Conservation (phyloP, 2,113 vertebrate genomes). For the Crotalus helleri region DNA sequence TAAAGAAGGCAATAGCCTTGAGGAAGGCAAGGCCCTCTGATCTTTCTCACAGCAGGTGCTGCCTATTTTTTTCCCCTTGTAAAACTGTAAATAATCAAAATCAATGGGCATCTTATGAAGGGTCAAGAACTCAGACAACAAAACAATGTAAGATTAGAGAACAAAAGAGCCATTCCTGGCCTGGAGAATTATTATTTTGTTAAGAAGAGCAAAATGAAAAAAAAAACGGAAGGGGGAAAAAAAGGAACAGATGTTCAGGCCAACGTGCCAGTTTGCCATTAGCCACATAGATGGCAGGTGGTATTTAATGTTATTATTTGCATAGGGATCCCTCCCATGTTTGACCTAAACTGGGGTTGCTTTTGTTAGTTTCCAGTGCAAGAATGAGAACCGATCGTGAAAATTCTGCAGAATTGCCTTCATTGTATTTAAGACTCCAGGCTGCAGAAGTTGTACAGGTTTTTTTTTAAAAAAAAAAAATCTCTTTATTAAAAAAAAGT, state of each 20-base stretch:
- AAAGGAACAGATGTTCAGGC: not conserved
- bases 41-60: conserved; percentile 63
- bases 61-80: conserved; percentile 52
- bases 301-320: not conserved
- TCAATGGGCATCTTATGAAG: conserved; percentile 61
- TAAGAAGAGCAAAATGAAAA: conserved; percentile 34
- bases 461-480: not conserved
- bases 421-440: not conserved
- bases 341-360: not conserved
- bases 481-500: not conserved
- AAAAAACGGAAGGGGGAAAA: not conserved
- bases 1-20: conserved; percentile 67
- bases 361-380: not conserved
- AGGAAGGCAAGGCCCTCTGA: conserved; percentile 65
- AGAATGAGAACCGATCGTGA: not conserved
- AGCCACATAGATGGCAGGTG: not conserved
- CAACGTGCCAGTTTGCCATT: not conserved
- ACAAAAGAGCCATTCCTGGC: conserved; percentile 15
- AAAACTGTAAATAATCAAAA: conserved; percentile 70
- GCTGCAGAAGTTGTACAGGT: not conserved
- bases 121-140: conserved; percentile 49
- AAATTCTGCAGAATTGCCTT: not conserved
- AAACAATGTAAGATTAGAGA: conserved; percentile 44
- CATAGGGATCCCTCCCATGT: not conserved
- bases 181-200: conserved; percentile 37